Evolutionary conservation across 2,113 vertebrate genomes (phyloP), one percentile per base, ranked within the genome.

Genomic region (Pelobates fuscus): DNA sequence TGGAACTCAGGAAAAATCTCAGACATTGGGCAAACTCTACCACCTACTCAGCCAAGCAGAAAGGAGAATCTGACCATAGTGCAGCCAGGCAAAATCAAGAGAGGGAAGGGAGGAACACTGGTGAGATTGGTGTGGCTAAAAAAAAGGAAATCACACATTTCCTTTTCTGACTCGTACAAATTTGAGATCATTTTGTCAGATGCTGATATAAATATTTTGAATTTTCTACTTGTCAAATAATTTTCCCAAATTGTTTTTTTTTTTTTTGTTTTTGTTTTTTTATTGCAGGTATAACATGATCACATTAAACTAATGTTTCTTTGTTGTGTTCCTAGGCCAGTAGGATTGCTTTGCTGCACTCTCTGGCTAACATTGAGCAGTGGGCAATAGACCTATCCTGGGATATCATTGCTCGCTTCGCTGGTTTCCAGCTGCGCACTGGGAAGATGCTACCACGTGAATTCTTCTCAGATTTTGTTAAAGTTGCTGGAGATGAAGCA

Each of bases 381-480:
- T 88, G 87, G 87, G 87, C 87, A 3, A 84, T 88, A 32, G 87
- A 88, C 80, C 80, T 88, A 43, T 88, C 87, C 26, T 88, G 87
- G 87, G 87, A 88, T 29, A 74, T 87, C 58, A 83, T 88, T 18
- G 79, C 86, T 23, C 80, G 87, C 37, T 88, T 88, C 60, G 83
- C 86, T 8, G 23, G 63, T 1, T 73, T 84, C 63, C 76, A 26
- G 29, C 60, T 87, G 30, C 71, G 61, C 30, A 77, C 69, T 11
- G 86, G 81, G 25, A 79, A 82, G 32, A 64, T 78, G 1, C 69
- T 88, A 15, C 86, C 87, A 29, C 78, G 55, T 3, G 81, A 87
- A 77, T 87, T 88, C 75, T 87, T 86, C 66, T 82, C 65, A 15
- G 87, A 87, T 71, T 88, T 88, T 80, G 84, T 87, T 29, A 87